Evolutionary conservation across 2,888 invertebrate species (phyloP), one percentile per base, ranked within the genome.

Genomic region (Caenorhabditis sp.): DNA sequence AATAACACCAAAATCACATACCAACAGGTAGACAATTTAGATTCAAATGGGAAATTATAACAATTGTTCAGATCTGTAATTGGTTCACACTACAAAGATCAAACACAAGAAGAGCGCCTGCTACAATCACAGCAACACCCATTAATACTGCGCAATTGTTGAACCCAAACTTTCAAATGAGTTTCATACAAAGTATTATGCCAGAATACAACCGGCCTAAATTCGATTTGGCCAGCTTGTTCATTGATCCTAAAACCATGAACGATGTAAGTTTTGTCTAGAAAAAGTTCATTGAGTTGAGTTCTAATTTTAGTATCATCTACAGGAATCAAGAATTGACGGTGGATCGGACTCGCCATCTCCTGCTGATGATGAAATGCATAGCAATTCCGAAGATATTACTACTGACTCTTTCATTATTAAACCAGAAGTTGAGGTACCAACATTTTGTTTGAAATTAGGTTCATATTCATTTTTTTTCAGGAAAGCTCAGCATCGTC

Each of bases 11-110:
- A 88, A 62, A 82, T 82, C 55, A 76, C 62, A 23, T 82, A 82
- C 36, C 78, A 79, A 54, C 82, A 82, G 76, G 82, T 82, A 27
- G 12, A 5, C 19, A 26, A n/a, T n/a, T n/a, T n/a, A 27, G 31
- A 21, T 43, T 19, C 10, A 24, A 43, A 50, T 14, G 14, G 5
- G 5, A 37, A 49, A 43, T 49, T 19, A 24, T n/a, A 36, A 58
- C 4, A 36, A n/a, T 49, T 57, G 23, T 65, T 77, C 53, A 87
- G 81, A 83, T 87, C 21, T 84, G 83, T 75, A 87, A 89, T 81
- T 90, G 90, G 90, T 99, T 99, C 89, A 96, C 97, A 89, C 97
- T 97, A 88, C 96, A 97, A 0, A 91, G 97, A 23, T 65, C 81
- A 6, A 75, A 58, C 27, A 64, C 53, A 14, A 57, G 79, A 14